Percentiles rank a stretch among this genome's conserved stretches.
Conservation (phyloP, 2,888 invertebrate genomes). For the Nomada lathburiana region DNA sequence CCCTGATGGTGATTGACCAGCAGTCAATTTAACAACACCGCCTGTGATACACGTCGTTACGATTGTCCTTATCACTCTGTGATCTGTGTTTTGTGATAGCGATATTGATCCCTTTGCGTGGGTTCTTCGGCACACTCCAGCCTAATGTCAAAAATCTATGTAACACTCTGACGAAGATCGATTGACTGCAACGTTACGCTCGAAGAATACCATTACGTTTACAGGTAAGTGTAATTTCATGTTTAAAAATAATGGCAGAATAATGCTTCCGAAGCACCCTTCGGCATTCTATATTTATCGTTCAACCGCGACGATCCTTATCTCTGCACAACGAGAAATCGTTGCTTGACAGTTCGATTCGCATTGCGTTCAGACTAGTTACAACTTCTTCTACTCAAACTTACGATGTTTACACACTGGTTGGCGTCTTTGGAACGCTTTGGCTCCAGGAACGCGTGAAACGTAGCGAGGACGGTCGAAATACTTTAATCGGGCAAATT, state of each 20-base stretch:
- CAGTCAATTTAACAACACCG: too few species aligned
- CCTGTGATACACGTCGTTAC: conserved; percentile 34
- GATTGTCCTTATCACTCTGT: conserved; percentile 19
- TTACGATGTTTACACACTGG: background rate
- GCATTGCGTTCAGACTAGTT: background rate
- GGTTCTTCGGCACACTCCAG: background rate
- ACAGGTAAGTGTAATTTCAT: conserved; percentile 27
- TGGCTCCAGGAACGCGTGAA: background rate
- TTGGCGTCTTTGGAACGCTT: background rate
- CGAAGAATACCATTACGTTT: background rate
- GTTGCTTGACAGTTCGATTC: background rate
- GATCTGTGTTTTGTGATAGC: conserved; percentile 52
- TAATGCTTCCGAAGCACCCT: background rate
- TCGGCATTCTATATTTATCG: background rate
- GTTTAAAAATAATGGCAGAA: background rate
- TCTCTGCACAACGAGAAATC: background rate
- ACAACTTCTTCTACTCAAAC: background rate
- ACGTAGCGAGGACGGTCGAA: background rate
- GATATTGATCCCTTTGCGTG: conserved; percentile 25
- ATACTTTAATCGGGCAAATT: background rate
- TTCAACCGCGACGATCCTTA: background rate
- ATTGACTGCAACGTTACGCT: background rate
- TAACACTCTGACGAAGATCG: background rate
- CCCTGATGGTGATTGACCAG: background rate
- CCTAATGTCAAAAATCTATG: background rate